Percentiles rank a stretch among this genome's conserved stretches.
These are phyloP conservation scores for Cherax quadricarinatus DNA, from an alignment of 1,140 invertebrate genomes.

Conservation along the genomic window DNA sequence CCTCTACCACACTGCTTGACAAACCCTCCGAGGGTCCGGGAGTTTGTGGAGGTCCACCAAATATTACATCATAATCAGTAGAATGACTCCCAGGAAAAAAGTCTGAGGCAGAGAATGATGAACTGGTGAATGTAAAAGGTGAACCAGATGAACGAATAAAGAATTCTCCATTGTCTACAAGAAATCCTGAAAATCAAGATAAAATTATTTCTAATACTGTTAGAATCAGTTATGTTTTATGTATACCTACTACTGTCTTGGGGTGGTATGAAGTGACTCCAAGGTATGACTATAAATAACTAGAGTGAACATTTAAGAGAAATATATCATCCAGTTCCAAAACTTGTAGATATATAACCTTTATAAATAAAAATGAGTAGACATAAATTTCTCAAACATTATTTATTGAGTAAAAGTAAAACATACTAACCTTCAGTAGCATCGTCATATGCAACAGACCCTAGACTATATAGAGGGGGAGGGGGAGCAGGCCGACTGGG, in stretches of 20 bases:
- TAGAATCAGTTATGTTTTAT: too few relatives aligned
- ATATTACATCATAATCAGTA: slow-evolving; percentile 40
- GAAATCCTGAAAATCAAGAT: slow-evolving; percentile 43
- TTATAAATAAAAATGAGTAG: too few relatives aligned
- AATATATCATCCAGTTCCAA: too few relatives aligned
- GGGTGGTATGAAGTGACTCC: too few relatives aligned
- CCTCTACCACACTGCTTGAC: not conserved
- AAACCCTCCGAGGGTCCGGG: not conserved
- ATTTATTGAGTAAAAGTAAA: not conserved
- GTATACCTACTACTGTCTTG: too few relatives aligned
- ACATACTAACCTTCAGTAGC: slow-evolving; percentile 47
- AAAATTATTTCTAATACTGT: not conserved
- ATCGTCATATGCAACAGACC: slow-evolving; percentile 60
- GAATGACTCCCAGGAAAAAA: slow-evolving; percentile 36
- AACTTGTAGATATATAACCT: too few relatives aligned
- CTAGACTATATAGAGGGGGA: slow-evolving; percentile 56
- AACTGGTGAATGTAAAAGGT: slow-evolving; percentile 57
- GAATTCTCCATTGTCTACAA: slow-evolving; percentile 64
- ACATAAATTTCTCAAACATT: too few relatives aligned
- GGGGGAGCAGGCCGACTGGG: slow-evolving; percentile 48
- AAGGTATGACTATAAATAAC: too few relatives aligned
- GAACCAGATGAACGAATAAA: slow-evolving; percentile 61
- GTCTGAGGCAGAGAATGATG: slow-evolving; percentile 56
- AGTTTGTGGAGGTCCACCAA: slow-evolving; percentile 12
- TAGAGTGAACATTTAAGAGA: too few relatives aligned